A percentile compares a stretch with the other conserved stretches of the same genome.
Evolutionary conservation across 2,797 vertebrate species (phyloP).

Genomic region (Phrynocephalus vlangalii): DNA sequence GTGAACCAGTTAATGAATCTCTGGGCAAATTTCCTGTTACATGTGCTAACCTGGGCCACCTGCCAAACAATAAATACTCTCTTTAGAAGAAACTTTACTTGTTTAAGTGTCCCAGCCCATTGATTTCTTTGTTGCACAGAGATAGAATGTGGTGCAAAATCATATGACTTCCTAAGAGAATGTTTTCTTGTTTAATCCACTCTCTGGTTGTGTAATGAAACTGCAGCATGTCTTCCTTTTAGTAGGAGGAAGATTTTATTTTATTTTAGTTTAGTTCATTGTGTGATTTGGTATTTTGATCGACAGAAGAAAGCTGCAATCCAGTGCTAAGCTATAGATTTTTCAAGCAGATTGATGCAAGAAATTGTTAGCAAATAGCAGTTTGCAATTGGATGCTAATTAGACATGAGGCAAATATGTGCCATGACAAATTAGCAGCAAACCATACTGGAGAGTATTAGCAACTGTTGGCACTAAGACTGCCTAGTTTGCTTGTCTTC

Average conservation of each 20-base stretch:
- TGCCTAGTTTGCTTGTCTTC: constrained; percentile 77
- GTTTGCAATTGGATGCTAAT: constrained; percentile 88
- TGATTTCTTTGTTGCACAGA: not conserved
- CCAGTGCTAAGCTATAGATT: constrained; percentile 85
- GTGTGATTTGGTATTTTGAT: constrained; percentile 80
- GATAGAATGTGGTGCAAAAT: constrained; percentile 44
- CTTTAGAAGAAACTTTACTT: not conserved
- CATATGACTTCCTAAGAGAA: not conserved
- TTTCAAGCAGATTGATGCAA: constrained; percentile 86
- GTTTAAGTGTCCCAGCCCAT: too few species aligned
- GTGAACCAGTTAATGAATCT: not conserved
- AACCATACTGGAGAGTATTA: constrained; percentile 84
- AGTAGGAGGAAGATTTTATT: constrained; percentile 74
- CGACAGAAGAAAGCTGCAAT: constrained; percentile 81
- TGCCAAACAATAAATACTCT: not conserved
- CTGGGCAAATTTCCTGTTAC: not conserved
- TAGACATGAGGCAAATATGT: constrained; percentile 87
- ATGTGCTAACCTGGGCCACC: not conserved
- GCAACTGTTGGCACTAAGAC: constrained; percentile 78
- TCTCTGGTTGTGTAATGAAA: constrained; percentile 65
- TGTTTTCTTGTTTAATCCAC: constrained; percentile 49
- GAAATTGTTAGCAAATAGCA: constrained; percentile 88
- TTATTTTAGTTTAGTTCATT: constrained; percentile 67
- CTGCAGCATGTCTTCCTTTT: constrained; percentile 52
- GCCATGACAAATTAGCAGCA: constrained; percentile 86